phyloP scores from a whole-genome alignment of 1,140 invertebrate genomes.

The Scaptomyza montana region DNA sequence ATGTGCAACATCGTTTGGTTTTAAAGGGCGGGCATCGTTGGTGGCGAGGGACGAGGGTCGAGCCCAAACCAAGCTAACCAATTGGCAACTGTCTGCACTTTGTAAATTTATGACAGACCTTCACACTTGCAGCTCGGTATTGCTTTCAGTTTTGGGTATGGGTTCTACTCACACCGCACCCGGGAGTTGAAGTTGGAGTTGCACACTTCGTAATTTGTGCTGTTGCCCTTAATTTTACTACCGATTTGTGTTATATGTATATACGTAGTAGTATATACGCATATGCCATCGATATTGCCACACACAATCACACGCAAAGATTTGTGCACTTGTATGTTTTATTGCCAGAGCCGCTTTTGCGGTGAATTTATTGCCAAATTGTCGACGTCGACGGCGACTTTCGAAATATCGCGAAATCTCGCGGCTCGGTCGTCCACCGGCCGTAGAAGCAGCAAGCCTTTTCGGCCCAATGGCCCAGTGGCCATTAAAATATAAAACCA shows the following conservation, averaged over 20 bases:
- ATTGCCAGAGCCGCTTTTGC: conserved; percentile 72
- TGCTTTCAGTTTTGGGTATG: conserved; percentile 6
- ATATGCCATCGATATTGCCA: conserved; percentile 31
- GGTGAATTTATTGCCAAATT: conserved; percentile 78
- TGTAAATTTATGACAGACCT: conserved; percentile 76
- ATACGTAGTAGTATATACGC: background rate
- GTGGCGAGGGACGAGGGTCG: background rate
- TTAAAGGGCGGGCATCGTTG: background rate
- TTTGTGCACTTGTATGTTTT: conserved; percentile 73
- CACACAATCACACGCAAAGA: conserved; percentile 14
- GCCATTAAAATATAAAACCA: conserved; percentile 48
- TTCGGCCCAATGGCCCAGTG: conserved; percentile 34
- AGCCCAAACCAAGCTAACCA: conserved; percentile 17
- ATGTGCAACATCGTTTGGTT: conserved; percentile 3
- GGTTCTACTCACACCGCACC: background rate
- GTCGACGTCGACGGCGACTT: conserved; percentile 57
- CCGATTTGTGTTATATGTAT: conserved; percentile 31
- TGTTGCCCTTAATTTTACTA: conserved; percentile 35
- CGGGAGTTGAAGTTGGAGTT: background rate
- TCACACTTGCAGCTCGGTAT: conserved; percentile 48
- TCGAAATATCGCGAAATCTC: conserved; percentile 64
- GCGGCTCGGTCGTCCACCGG: background rate
- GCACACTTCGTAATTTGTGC: conserved; percentile 3
- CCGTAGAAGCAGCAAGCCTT: background rate
- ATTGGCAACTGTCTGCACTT: conserved; percentile 69